Base-by-base conservation (phyloP, 2,888 invertebrate species). In the Athetis lepigone region DNA sequence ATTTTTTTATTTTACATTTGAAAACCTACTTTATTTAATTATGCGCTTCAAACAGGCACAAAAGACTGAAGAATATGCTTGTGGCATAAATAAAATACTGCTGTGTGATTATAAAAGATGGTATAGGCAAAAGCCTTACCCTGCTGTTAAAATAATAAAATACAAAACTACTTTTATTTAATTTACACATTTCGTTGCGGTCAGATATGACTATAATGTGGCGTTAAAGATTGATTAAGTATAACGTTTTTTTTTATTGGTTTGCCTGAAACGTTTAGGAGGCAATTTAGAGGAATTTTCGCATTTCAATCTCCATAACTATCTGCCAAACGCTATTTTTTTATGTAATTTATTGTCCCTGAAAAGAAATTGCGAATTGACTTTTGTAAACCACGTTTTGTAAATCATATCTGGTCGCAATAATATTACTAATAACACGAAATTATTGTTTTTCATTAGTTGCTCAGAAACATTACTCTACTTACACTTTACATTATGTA, bases 401-500 rank as follows among this genome's bases (percentile, higher is more conserved):
- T 46, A 2, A 4, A 9, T 52, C 46, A 47, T 36, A 58, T 29
- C 42, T 68, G 54, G 13, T 33, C 50, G 56, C 54, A 67, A 62
- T 16, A 29, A 43, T 51, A 50, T 27, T 36, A 8, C n/a, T 69
- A 78, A 79, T 80, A 78, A 82, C 75, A 84, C 79, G 72, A 75
- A 70, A 71, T 86, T 86, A 85, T 86, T 86, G 86, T 88, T 86
- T 43, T 78, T 76, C 63, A 69, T 83, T 65, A 62, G 54, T 62
- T 37, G 72, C 43, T 59, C 55, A 63, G 58, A 73, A 62, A 75
- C 45, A 18, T 77, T 67, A 79, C 21, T 75, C 71, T 78, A 77
- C 65, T 73, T 67, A 71, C 45, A 61, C 43, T 62, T 68, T 70
- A 65, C 59, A 72, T 70, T 81, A 86, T 79, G 74, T 85, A 87